These are phyloP conservation scores for Eudemis profundana DNA, from an alignment of 2,888 invertebrate genomes.

Conservation along the genomic window DNA sequence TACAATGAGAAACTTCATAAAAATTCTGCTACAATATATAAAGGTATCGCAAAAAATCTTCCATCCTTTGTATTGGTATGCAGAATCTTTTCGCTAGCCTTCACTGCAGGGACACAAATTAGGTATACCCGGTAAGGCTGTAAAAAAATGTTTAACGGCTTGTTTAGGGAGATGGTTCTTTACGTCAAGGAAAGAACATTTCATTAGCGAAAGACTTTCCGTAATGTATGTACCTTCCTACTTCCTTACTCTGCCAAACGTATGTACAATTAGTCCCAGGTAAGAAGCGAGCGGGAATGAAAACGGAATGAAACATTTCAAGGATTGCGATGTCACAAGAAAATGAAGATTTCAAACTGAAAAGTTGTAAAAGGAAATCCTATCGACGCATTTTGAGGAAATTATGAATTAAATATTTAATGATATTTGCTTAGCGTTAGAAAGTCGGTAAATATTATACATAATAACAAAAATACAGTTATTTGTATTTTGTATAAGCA, in stretches of 20 bases:
- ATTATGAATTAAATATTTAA: background rate
- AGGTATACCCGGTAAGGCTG: slow-evolving; percentile 6
- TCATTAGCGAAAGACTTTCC: slow-evolving; percentile 4
- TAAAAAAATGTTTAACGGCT: slow-evolving; percentile 17
- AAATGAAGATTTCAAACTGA: background rate
- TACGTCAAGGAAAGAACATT: slow-evolving; percentile 11
- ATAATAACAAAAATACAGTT: too few species aligned
- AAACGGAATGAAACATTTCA: background rate
- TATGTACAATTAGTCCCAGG: slow-evolving; percentile 2
- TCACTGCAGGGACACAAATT: slow-evolving; percentile 15
- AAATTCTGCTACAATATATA: background rate
- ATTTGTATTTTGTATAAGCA: too few species aligned
- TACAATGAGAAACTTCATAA: too few species aligned
- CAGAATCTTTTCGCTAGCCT: background rate
- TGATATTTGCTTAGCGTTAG: too few species aligned
- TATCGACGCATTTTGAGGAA: background rate
- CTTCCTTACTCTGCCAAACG: background rate
- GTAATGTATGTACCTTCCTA: background rate
- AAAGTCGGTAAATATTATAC: too few species aligned
- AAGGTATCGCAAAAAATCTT: background rate
- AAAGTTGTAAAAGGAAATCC: background rate
- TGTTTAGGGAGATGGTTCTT: slow-evolving; percentile 12
- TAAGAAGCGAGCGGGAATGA: background rate
- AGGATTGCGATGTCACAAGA: background rate
- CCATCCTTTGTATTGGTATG: background rate